Evolutionary conservation across 2,797 vertebrate genomes (phyloP).

Genomic region (Girardinus metallicus): DNA sequence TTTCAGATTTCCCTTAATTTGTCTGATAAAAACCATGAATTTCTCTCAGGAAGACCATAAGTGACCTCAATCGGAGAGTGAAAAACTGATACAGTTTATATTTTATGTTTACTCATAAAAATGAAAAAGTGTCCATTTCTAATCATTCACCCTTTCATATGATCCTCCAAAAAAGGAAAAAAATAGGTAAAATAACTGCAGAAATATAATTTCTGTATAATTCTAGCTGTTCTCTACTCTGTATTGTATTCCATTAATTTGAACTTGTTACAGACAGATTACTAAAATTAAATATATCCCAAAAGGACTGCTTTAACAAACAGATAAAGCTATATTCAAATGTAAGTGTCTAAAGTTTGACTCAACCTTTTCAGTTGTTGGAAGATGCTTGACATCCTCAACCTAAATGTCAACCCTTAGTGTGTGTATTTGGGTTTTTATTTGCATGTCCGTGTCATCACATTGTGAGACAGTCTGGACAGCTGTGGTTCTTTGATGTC

Average conservation of each 20-base stretch:
- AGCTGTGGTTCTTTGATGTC: slow-evolving; percentile 60
- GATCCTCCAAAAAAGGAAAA: background rate
- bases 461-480: slow-evolving; percentile 41
- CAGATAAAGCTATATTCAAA: background rate
- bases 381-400: background rate
- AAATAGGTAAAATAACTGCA: background rate
- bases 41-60: background rate
- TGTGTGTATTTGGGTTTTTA: slow-evolving; percentile 2
- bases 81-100: background rate
- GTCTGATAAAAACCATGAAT: background rate
- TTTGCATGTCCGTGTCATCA: slow-evolving; percentile 25
- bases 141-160: background rate
- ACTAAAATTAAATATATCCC: background rate
- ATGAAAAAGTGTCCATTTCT: background rate
- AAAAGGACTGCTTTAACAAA: background rate
- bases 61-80: background rate
- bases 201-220: background rate
- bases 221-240: background rate
- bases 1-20: background rate
- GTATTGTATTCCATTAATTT: background rate
- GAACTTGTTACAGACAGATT: background rate
- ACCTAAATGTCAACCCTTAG: background rate
- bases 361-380: background rate
- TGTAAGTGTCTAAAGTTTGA: background rate
- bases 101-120: background rate